These are phyloP conservation scores for Phallusia fumigata DNA, from an alignment of 23 tunicate genomes.

Conservation along the genomic window DNA sequence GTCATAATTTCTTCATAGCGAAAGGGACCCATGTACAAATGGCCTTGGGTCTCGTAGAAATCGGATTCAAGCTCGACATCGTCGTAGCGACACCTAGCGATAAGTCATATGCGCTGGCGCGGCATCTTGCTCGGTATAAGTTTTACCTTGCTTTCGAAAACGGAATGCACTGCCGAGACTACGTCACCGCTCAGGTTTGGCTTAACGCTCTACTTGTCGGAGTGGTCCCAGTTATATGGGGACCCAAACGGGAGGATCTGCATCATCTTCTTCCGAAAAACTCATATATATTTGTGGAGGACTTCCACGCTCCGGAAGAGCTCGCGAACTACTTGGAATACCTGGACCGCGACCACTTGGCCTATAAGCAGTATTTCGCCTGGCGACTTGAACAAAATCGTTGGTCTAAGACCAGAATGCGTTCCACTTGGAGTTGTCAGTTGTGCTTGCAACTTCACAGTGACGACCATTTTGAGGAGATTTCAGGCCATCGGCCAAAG, in stretches of 20 bases:
- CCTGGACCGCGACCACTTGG: slow-evolving; percentile 23
- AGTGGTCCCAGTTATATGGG: slow-evolving; percentile 59
- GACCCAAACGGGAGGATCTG: slow-evolving; percentile 36
- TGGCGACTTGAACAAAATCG: slow-evolving; percentile 14
- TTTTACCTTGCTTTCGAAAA: slow-evolving; percentile 79
- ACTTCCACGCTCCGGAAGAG: slow-evolving; percentile 21
- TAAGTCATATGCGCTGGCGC: neutral
- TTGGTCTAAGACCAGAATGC: neutral
- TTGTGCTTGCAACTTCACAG: slow-evolving; percentile 31
- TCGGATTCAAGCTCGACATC: neutral
- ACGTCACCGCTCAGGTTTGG: slow-evolving; percentile 36
- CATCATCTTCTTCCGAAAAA: slow-evolving; percentile 28
- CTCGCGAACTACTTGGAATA: slow-evolving; percentile 29
- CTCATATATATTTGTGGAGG: slow-evolving; percentile 53
- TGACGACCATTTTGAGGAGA: slow-evolving; percentile 21
- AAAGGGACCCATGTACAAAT: neutral
- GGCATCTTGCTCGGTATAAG: slow-evolving; percentile 29
- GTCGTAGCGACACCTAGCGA: neutral
- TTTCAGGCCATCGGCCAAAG: slow-evolving; percentile 26
- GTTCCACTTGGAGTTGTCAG: slow-evolving; percentile 20
- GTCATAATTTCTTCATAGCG: neutral
- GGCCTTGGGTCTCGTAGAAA: neutral
- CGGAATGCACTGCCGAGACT: slow-evolving; percentile 51
- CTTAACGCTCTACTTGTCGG: slow-evolving; percentile 34
- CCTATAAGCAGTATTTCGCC: slow-evolving; percentile 30